Percentiles rank a stretch among this genome's conserved stretches.
phyloP scores from a whole-genome alignment of 2,113 vertebrate species.

The Hyla sarda region DNA sequence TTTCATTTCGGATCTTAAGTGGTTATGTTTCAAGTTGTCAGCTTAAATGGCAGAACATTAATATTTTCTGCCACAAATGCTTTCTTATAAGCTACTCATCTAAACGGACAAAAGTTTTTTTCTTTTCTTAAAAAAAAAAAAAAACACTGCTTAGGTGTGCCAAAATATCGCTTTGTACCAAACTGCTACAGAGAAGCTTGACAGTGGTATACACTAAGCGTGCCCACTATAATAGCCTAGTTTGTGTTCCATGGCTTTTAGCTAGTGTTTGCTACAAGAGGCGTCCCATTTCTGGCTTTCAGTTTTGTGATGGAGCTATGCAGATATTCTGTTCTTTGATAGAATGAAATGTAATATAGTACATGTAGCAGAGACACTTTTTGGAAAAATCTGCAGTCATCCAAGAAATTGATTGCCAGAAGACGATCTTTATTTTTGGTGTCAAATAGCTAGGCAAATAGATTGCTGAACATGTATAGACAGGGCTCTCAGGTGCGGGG shows the following conservation, averaged over 20 bases:
- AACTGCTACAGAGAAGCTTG: slow-evolving; percentile 20
- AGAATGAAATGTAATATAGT: background rate
- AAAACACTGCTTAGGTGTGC: slow-evolving; percentile 13
- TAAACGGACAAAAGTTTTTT: slow-evolving; percentile 17
- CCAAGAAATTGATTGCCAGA: too few species aligned
- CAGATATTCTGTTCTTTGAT: background rate
- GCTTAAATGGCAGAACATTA: slow-evolving; percentile 50
- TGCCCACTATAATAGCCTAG: background rate
- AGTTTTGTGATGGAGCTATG: slow-evolving; percentile 11
- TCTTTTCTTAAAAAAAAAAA: background rate
- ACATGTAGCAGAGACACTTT: too few species aligned
- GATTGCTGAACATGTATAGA: too few species aligned
- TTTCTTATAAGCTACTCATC: slow-evolving; percentile 36
- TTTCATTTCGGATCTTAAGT: slow-evolving; percentile 55
- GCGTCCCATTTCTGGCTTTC: background rate
- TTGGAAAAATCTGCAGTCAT: too few species aligned
- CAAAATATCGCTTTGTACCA: slow-evolving; percentile 44
- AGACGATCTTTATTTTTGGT: too few species aligned
- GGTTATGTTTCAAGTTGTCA: slow-evolving; percentile 53
- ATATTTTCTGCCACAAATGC: slow-evolving; percentile 42
- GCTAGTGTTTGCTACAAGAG: background rate
- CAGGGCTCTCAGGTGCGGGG: too few species aligned
- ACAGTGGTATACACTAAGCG: slow-evolving; percentile 2
- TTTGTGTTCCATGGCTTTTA: background rate
- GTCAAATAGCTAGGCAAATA: too few species aligned